A percentile compares a stretch with the other conserved stretches of the same genome.
phyloP scores from a whole-genome alignment of 2,888 invertebrate species.

The Pyrrhosoma nymphula region DNA sequence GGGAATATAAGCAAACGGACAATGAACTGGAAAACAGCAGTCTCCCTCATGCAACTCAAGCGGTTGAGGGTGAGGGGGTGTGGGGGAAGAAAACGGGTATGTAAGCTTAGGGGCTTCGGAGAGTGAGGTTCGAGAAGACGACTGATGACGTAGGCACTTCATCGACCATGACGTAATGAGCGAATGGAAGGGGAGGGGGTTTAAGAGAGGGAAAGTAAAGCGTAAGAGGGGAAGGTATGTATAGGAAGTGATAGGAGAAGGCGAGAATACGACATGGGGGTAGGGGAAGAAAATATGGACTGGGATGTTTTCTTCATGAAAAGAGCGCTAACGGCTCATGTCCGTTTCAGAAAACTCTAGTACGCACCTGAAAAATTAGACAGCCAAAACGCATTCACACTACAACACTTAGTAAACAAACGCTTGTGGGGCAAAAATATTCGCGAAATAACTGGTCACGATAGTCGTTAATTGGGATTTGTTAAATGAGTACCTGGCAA shows the following conservation, averaged over 20 bases:
- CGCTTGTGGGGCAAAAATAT: no score
- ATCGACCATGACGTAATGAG: not conserved
- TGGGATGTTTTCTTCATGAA: not conserved
- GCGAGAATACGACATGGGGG: not conserved
- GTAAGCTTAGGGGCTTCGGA: no score
- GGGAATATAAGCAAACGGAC: not conserved
- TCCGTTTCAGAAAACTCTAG: not conserved
- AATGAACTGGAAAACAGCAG: conserved; percentile 7
- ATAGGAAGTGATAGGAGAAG: not conserved
- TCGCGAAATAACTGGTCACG: no score
- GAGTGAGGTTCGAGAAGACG: not conserved
- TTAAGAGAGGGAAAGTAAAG: not conserved
- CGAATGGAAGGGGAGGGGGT: no score
- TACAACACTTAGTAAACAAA: no score
- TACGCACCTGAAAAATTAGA: no score
- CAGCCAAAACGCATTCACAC: no score
- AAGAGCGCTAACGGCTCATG: not conserved
- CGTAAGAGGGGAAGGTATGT: not conserved
- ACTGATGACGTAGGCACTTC: not conserved
- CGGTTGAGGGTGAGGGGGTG: not conserved
- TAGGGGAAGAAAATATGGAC: not conserved
- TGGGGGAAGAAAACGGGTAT: no score
- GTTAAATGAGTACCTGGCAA: no score
- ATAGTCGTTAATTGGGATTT: no score
- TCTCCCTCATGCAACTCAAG: not conserved